Evolutionary conservation across 2,113 vertebrate species (phyloP), one percentile per base, ranked within the genome.

Genomic region (Sceloporus undulatus): DNA sequence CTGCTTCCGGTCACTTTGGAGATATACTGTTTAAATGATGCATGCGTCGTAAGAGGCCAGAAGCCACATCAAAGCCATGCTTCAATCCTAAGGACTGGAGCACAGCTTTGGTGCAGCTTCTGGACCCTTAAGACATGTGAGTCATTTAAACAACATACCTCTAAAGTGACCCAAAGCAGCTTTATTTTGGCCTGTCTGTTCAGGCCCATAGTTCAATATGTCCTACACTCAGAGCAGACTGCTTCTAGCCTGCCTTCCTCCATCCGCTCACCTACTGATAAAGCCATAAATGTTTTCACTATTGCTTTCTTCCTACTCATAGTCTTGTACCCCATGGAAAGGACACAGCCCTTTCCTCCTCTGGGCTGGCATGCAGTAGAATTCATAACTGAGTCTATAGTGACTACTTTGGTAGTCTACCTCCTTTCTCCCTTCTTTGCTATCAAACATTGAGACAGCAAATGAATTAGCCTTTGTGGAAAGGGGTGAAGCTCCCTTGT

Each of bases 291-390:
- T 5, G 16, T 21, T 54, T 34, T n/a, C 23, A 10, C 66, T 16
- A n/a, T 38, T 34, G 48, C 48, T 54, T 73, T 38, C 82, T 73
- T 84, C 19, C 38, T 27, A 56, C 82, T 21, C 62, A 42, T 18
- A 3, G 42, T 3, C 59, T 27, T 34, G n/a, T 13, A 73, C 9
- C 59, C 71, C 4, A 56, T 79, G 42, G 66, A 79, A 88, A 38
- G 14, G 13, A 54, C 18, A 48, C 48, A 34, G 38, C 48, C 48
- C 4, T 48, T 48, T 48, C 10, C 1, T 1, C n/a, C 23, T 84
- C 54, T 1, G 0, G 0, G 2, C 0, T 5, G 48, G 19, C 38
- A 29, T 1, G 18, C 68, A 66, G 71, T 0, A 1, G 29, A 85
- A 66, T 13, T 66, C 79, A 4, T 27, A 84, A 76, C 27, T 42